Percentiles rank a stretch among this genome's conserved stretches.
These are phyloP conservation scores for Melanotaenia duboulayi DNA, from an alignment of 2,113 vertebrate species.

Conservation along the genomic window DNA sequence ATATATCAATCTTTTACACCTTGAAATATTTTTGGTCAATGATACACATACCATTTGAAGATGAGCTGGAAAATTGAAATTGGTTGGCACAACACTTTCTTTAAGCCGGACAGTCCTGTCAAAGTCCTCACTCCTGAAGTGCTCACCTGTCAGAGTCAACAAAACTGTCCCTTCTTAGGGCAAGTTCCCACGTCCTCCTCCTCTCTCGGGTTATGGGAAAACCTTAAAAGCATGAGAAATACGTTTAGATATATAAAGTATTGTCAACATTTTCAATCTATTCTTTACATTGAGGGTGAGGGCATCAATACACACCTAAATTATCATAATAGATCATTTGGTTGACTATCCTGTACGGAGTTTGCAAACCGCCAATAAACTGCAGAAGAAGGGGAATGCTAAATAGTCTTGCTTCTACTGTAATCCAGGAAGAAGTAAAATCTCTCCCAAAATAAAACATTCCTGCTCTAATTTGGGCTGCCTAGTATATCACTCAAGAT, in stretches of 20 bases:
- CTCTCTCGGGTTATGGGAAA: neutral
- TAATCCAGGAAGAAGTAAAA: no score
- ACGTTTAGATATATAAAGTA: neutral
- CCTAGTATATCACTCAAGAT: no score
- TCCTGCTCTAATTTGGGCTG: no score
- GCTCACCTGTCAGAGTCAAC: neutral
- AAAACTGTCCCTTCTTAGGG: neutral
- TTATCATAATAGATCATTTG: no score
- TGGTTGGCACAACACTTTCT: neutral
- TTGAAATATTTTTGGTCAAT: no score
- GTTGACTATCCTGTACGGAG: no score
- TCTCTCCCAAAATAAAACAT: no score
- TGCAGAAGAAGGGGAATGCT: no score
- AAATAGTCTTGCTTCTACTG: no score
- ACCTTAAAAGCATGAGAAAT: neutral
- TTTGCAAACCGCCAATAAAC: no score
- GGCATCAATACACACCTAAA: no score
- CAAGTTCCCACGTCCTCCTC: neutral
- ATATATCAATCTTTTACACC: no score
- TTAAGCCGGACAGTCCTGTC: constrained; percentile 5
- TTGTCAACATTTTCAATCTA: neutral
- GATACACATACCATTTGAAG: constrained; percentile 17
- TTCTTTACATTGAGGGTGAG: neutral
- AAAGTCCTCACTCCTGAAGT: neutral
- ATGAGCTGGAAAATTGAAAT: constrained; percentile 20